These are phyloP conservation scores for Propithecus perrieri DNA, from an alignment of 2,797 vertebrate genomes.

Conservation along the genomic window DNA sequence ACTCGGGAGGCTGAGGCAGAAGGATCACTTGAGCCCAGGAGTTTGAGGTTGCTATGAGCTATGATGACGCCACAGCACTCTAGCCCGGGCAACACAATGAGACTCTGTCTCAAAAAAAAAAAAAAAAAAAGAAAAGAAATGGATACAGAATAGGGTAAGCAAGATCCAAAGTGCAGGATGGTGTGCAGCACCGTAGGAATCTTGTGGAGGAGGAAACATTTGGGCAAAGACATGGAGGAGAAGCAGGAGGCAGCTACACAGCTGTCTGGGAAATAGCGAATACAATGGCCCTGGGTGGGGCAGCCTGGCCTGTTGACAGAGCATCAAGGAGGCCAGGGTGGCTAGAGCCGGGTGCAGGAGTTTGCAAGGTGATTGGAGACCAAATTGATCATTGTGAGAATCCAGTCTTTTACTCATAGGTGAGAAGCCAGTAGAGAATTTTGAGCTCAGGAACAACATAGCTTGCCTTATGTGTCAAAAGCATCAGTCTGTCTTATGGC, in stretches of 20 bases:
- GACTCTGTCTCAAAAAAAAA: no score
- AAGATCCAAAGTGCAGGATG: rapidly evolving
- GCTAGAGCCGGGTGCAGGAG: neutral
- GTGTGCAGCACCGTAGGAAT: neutral
- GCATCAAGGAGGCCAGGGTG: no score
- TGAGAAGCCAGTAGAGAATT: neutral
- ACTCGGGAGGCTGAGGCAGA: no score
- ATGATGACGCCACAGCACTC: no score
- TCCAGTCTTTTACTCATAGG: neutral
- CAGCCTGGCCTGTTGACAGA: no score
- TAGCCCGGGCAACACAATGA: no score
- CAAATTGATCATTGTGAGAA: no score
- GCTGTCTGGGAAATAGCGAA: no score
- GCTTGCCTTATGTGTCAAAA: neutral
- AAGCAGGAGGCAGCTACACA: rapidly evolving
- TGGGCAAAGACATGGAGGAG: neutral
- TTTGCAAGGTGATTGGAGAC: neutral
- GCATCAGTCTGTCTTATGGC: neutral
- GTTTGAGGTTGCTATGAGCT: no score
- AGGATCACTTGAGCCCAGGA: no score
- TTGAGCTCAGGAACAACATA: neutral
- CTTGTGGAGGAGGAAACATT: neutral
- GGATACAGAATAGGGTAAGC: neutral
- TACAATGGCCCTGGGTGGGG: rapidly evolving
- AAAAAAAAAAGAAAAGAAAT: neutral